A percentile compares a stretch with the other conserved stretches of the same genome.
phyloP scores from a whole-genome alignment of 2,797 vertebrate species.

The Botia kubotai region DNA sequence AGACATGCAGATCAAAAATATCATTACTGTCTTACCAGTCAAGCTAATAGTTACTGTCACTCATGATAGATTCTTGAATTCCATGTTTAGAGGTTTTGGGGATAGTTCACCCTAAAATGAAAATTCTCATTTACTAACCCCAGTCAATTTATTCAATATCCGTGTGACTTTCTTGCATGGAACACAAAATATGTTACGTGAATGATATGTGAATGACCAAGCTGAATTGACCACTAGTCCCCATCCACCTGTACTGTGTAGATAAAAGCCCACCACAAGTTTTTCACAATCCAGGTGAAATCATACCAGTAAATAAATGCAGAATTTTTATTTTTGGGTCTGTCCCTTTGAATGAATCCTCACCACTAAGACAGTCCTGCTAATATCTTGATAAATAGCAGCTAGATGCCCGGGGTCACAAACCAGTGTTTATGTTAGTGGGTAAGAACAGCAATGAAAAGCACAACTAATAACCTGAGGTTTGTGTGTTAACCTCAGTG shows the following conservation, averaged over 20 bases:
- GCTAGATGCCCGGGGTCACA: not conserved
- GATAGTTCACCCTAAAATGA: not conserved
- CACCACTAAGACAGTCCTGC: not conserved
- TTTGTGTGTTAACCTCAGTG: constrained; percentile 42
- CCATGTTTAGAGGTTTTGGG: not conserved
- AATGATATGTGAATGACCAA: too few species aligned
- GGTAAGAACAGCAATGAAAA: not conserved
- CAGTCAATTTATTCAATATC: not conserved
- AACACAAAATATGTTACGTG: too few species aligned
- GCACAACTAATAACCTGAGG: constrained; percentile 21
- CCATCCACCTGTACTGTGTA: not conserved
- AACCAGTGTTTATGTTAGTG: constrained; percentile 1
- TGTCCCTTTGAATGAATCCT: constrained; percentile 4
- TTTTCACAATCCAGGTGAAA: not conserved
- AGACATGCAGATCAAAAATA: not conserved
- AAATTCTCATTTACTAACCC: not conserved
- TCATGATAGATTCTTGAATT: not conserved
- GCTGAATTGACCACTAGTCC: not conserved
- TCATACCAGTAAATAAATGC: not conserved
- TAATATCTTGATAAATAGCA: constrained; percentile 27
- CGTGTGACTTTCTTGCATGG: too few species aligned
- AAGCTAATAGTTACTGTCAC: not conserved
- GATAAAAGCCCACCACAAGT: not conserved
- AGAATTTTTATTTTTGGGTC: not conserved
- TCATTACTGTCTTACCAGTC: not conserved